Evolutionary conservation across 2,113 vertebrate genomes (phyloP), one percentile per base, ranked within the genome.

Genomic region (Strix aluco): DNA sequence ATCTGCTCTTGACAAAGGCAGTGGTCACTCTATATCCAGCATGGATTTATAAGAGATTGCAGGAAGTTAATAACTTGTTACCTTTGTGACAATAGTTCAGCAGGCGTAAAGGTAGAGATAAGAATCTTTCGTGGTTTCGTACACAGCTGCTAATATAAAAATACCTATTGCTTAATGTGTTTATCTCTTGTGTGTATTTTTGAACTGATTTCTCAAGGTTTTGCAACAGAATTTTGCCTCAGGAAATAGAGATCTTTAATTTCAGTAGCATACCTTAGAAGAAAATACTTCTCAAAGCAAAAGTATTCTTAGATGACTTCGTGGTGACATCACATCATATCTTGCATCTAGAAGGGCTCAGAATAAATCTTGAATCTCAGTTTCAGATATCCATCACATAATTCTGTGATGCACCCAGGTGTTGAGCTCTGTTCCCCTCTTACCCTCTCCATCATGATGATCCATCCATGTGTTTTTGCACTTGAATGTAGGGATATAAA

Each of bases 181-280:
- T 73, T 69, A 47, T 92, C 72, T 92, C 87, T 63, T 63, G 40
- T 86, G 95, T 85, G 58, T 87, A 61, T 92, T 96, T 95, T 93
- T 86, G 44, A 96, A 94, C 66, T 34, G 34, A 92, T 95, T 96
- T 96, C 95, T 95, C 78, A 96, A 95, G 57, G n/a, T 91, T 96
- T 91, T 94, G 87, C 47, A 82, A 69, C 88, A 92, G 90, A 96
- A 96, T 95, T 96, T 95, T 89, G 94, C 95, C 90, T 86, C 5
- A 0, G 94, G 96, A 91, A 94, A 57, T 30, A 77, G 30, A n/a
- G 44, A 80, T 93, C 78, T 87, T 84, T 82, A 79, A 82, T 97
- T 89, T 95, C 83, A 81, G 72, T 77, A 66, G 46, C 84, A 87
- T 88, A 82, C 58, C 81, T 94, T 72, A 88, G 84, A 85, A 92